Evolutionary conservation across 2,797 vertebrate genomes (phyloP).

Genomic region (Calcarius lapponicus): DNA sequence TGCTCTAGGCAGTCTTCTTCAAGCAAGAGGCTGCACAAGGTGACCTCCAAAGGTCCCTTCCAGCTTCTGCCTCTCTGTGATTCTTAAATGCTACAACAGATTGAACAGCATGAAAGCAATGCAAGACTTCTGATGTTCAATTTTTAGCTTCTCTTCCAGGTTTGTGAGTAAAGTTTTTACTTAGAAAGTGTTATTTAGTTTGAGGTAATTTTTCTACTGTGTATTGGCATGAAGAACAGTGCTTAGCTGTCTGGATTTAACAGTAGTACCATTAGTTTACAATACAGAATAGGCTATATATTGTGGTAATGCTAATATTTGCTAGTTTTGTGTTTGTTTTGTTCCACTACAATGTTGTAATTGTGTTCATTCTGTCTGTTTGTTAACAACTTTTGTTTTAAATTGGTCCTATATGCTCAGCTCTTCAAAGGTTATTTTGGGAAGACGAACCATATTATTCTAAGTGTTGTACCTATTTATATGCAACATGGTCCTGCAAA

Average conservation of each 20-base stretch:
- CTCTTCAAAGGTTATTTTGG: not conserved
- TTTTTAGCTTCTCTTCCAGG: not conserved
- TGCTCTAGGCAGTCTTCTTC: rapidly evolving
- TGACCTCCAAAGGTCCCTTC: not conserved
- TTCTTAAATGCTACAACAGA: not conserved
- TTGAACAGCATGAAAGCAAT: not conserved
- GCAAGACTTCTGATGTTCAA: not conserved
- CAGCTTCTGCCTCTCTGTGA: not conserved
- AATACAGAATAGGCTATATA: not conserved
- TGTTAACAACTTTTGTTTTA: not conserved
- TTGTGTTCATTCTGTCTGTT: not conserved
- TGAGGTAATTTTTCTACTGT: not conserved
- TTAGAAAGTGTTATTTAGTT: not conserved
- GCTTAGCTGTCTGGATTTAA: not conserved
- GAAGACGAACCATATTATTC: not conserved
- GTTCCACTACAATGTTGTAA: not conserved
- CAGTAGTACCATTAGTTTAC: not conserved
- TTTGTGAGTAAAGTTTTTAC: not conserved
- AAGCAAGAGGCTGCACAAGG: not conserved
- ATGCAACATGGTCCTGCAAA: not conserved
- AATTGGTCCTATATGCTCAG: not conserved
- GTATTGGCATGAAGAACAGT: not conserved
- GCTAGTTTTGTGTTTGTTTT: not conserved
- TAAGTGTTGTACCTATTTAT: not conserved
- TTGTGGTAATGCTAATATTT: not conserved